Conservation (phyloP, 2,797 vertebrate species). For the Triplophysa bombifrons region DNA sequence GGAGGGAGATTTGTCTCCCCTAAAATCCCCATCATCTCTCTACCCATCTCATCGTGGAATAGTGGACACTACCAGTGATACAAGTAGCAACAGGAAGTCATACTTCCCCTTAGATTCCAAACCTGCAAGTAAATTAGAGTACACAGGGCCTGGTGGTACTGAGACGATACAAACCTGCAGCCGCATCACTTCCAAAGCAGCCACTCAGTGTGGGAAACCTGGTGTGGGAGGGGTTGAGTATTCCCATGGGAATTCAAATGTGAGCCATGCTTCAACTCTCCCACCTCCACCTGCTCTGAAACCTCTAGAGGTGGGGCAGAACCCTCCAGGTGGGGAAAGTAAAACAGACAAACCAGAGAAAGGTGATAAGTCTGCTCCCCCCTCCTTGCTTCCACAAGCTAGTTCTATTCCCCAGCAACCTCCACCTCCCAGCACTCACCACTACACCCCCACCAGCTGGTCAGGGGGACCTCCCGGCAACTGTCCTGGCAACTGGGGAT, state of each 20-base stretch:
- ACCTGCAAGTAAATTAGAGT: conserved; percentile 78
- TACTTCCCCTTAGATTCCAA: conserved; percentile 81
- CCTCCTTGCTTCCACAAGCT: conserved; percentile 76
- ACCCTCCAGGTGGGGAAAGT: conserved; percentile 66
- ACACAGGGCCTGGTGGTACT: conserved; percentile 59
- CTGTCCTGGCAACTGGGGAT: conserved; percentile 81
- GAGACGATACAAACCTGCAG: conserved; percentile 68
- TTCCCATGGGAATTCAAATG: conserved; percentile 73
- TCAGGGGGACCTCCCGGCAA: conserved; percentile 74
- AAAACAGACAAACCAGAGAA: conserved; percentile 81
- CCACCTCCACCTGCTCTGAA: conserved; percentile 82
- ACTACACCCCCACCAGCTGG: conserved; percentile 86
- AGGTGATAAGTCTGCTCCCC: conserved; percentile 76
- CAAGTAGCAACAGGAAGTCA: conserved; percentile 74
- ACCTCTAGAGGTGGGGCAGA: conserved; percentile 78
- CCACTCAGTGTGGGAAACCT: conserved; percentile 75
- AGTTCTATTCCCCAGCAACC: conserved; percentile 78
- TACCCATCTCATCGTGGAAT: conserved; percentile 72
- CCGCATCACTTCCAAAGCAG: conserved; percentile 77
- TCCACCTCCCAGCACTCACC: conserved; percentile 81
- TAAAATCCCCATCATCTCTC: conserved; percentile 74
- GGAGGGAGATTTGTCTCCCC: conserved; percentile 70
- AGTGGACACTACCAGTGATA: conserved; percentile 72
- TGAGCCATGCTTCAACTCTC: conserved; percentile 73
- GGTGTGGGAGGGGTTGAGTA: conserved; percentile 73